These are phyloP conservation scores for Drosophila pandora DNA, from an alignment of 1,140 invertebrate species.

Conservation along the genomic window DNA sequence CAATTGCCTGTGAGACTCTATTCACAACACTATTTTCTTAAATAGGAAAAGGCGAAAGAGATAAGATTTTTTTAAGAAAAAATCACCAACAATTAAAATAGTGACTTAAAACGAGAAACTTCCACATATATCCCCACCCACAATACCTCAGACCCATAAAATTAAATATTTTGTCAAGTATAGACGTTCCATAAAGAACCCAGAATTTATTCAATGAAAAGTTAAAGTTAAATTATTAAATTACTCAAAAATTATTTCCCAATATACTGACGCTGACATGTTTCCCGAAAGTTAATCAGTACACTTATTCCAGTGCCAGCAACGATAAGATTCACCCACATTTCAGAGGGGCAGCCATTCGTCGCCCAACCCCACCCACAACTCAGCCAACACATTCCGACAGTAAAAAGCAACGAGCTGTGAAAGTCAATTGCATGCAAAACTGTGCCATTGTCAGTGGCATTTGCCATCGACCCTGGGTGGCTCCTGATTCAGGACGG, in stretches of 20 bases:
- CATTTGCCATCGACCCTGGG: slow-evolving; percentile 46
- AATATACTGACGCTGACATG: slow-evolving; percentile 8
- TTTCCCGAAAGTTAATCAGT: slow-evolving; percentile 2
- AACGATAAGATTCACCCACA: slow-evolving; percentile 32
- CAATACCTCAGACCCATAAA: too few species aligned
- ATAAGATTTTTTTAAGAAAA: too few species aligned
- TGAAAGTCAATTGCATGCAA: slow-evolving; percentile 82
- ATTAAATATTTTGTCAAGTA: too few species aligned
- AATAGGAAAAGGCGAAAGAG: too few species aligned
- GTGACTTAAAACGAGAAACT: too few species aligned
- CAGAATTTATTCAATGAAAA: not conserved
- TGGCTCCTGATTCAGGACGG: slow-evolving; percentile 26
- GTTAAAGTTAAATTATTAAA: not conserved
- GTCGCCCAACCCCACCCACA: slow-evolving; percentile 3
- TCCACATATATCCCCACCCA: too few species aligned
- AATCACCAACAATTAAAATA: too few species aligned
- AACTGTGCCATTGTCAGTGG: slow-evolving; percentile 77
- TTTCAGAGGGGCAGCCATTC: slow-evolving; percentile 10
- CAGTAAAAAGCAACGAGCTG: slow-evolving; percentile 80
- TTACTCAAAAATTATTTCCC: not conserved
- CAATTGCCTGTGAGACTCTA: too few species aligned
- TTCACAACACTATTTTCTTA: too few species aligned
- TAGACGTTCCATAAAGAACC: too few species aligned
- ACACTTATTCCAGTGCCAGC: slow-evolving; percentile 7
- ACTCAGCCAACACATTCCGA: slow-evolving; percentile 52